Evolutionary conservation across 2,113 vertebrate species (phyloP).

Genomic region (Colius striatus): DNA sequence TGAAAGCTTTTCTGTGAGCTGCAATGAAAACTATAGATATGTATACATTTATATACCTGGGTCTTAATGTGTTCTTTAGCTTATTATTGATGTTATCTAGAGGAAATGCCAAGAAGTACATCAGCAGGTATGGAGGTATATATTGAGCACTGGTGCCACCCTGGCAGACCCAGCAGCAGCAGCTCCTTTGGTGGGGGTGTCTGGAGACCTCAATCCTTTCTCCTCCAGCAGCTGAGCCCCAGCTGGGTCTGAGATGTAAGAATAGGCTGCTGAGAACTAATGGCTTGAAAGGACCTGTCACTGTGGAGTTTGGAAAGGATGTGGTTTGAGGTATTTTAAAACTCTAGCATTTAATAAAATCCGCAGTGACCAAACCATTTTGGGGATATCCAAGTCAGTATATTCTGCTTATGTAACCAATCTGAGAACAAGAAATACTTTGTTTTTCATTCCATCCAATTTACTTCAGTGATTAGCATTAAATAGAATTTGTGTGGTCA

Average conservation of each 20-base stretch:
- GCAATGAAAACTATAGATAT: background rate
- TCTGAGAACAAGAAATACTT: background rate
- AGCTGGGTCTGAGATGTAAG: background rate
- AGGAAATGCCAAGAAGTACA: background rate
- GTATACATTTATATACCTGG: background rate
- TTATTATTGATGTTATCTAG: background rate
- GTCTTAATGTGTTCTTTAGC: background rate
- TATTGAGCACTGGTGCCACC: background rate
- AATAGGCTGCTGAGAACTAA: background rate
- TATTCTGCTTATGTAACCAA: background rate
- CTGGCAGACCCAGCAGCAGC: too few relatives aligned
- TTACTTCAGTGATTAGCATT: background rate
- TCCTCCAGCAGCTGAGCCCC: fast-evolving
- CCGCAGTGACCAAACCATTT: background rate
- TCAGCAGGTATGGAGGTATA: fast-evolving
- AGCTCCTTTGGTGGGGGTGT: too few relatives aligned
- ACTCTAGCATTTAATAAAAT: background rate
- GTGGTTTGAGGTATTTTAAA: background rate
- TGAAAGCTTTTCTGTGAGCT: background rate
- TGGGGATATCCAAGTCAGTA: background rate
- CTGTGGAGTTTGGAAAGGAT: background rate
- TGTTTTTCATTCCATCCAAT: background rate
- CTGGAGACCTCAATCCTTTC: background rate
- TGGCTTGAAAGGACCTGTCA: background rate
- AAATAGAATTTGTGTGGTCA: background rate